Conservation (phyloP, 1,140 invertebrate species). For the Popillia japonica region DNA sequence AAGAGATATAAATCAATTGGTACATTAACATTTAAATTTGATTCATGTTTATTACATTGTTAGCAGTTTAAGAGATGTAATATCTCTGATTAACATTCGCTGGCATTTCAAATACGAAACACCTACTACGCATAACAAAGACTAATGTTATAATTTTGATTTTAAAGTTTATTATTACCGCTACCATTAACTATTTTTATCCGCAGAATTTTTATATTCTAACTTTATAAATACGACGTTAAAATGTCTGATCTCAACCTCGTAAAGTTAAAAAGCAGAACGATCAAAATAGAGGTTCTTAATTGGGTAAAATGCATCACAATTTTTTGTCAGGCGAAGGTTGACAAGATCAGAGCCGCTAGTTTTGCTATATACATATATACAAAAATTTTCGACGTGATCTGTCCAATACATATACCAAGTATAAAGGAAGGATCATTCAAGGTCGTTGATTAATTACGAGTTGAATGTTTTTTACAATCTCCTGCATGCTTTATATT, state of each 20-base stretch:
- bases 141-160: too few species aligned
- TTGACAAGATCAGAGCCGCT: background rate
- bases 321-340: background rate
- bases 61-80: background rate
- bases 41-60: background rate
- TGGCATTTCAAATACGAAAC: background rate
- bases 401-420: background rate
- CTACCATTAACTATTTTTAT: too few species aligned
- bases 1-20: background rate
- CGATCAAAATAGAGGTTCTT: too few species aligned
- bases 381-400: background rate
- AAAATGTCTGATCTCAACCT: too few species aligned
- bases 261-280: too few species aligned
- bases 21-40: background rate
- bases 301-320: background rate
- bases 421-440: background rate
- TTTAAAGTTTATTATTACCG: too few species aligned
- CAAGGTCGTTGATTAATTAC: conserved; percentile 6
- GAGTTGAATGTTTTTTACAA: background rate
- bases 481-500: background rate
- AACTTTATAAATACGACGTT: too few species aligned
- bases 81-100: background rate
- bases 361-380: too few species aligned
- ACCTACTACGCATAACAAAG: background rate
- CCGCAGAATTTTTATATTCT: too few species aligned